A percentile compares a stretch with the other conserved stretches of the same genome.
Evolutionary conservation across 2,113 vertebrate species (phyloP).

Genomic region (Pteropus alecto): DNA sequence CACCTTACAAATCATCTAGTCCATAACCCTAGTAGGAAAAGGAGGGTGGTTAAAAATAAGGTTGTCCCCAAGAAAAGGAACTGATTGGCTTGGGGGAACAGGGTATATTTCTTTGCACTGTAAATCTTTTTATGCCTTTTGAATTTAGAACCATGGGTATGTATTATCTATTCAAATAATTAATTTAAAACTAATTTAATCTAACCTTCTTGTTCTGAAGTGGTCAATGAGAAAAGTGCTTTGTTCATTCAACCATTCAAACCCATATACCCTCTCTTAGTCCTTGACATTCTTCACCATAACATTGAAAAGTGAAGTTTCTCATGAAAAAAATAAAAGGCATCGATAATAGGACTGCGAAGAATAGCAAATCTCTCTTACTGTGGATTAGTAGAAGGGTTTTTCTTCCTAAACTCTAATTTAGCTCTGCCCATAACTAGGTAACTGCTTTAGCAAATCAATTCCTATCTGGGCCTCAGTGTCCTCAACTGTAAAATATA

Average conservation of each 20-base stretch:
- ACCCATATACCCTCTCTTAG: neutral
- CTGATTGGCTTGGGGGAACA: neutral
- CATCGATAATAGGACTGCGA: neutral
- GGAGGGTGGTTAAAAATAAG: neutral
- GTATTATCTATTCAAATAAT: neutral
- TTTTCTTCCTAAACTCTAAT: conserved; percentile 5
- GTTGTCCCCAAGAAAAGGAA: neutral
- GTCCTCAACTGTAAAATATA: neutral
- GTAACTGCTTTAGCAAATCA: neutral
- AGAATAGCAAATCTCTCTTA: neutral
- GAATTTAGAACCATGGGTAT: neutral
- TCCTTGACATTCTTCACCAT: neutral
- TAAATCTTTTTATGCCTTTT: neutral
- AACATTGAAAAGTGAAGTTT: neutral
- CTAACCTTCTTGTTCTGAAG: conserved; percentile 7
- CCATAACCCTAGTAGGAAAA: neutral
- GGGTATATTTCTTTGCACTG: neutral
- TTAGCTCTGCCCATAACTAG: neutral
- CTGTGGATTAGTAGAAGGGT: neutral
- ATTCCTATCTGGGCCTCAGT: neutral
- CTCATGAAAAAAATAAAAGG: neutral
- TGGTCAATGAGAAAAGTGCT: neutral
- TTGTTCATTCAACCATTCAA: conserved; percentile 3
- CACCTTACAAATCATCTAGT: neutral
- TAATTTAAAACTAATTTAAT: conserved; percentile 13